Evolutionary conservation across 2,113 vertebrate genomes (phyloP).

Genomic region (Mystacornis crossleyi): DNA sequence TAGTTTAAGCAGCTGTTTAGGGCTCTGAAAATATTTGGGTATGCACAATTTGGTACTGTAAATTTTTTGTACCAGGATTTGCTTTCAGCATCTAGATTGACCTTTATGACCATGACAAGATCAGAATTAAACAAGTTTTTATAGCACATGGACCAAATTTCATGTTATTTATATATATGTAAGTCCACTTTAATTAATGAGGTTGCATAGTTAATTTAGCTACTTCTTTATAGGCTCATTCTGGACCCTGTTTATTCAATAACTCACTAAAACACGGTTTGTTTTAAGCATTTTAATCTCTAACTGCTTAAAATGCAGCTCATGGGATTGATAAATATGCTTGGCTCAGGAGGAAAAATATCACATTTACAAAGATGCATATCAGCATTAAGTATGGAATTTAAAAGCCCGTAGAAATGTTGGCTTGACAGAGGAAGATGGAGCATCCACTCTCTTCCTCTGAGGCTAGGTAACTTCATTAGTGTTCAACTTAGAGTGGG

Average conservation of each 20-base stretch:
- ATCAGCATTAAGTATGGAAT: background rate
- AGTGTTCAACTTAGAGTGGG: background rate
- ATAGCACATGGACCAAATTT: background rate
- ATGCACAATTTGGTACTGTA: background rate
- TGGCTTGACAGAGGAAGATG: conserved; percentile 4
- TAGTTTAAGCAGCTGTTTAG: background rate
- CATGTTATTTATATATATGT: background rate
- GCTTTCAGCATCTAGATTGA: background rate
- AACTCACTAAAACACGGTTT: background rate
- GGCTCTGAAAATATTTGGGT: background rate
- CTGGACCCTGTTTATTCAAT: background rate
- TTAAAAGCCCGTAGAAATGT: background rate
- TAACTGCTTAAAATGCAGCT: background rate
- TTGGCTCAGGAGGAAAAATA: conserved; percentile 8
- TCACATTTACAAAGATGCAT: background rate
- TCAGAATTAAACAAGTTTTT: background rate
- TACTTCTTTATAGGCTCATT: background rate
- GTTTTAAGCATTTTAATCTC: background rate
- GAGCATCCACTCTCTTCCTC: background rate
- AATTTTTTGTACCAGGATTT: background rate
- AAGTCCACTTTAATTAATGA: background rate
- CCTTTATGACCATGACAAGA: background rate
- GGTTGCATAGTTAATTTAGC: background rate
- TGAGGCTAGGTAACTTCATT: background rate
- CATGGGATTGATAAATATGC: background rate